Evolutionary conservation across 2,113 vertebrate genomes (phyloP).

Genomic region (Oreochromis aureus): DNA sequence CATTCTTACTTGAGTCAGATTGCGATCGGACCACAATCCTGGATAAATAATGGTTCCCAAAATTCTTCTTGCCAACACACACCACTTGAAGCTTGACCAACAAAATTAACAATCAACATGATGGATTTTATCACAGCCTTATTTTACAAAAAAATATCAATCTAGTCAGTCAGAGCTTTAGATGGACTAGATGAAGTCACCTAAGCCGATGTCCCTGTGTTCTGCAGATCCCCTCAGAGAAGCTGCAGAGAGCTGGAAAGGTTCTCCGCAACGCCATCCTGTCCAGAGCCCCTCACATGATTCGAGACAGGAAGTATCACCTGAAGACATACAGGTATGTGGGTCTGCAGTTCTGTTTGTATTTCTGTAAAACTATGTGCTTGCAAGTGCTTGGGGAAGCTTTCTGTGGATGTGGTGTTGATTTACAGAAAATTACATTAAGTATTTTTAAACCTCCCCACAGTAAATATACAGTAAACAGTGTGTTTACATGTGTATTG

Average conservation of each 20-base stretch:
- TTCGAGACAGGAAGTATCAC: conserved; percentile 96
- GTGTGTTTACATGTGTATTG: neutral
- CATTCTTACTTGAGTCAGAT: neutral
- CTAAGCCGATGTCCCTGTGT: neutral
- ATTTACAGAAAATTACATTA: neutral
- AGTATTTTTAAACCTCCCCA: neutral
- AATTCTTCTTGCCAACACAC: neutral
- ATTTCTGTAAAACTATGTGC: neutral
- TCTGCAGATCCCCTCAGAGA: conserved; percentile 89
- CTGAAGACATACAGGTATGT: conserved; percentile 93
- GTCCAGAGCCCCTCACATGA: conserved; percentile 95
- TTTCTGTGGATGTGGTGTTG: neutral
- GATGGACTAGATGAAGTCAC: neutral
- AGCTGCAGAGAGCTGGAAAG: conserved; percentile 91
- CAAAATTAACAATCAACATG: neutral
- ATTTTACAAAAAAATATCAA: neutral
- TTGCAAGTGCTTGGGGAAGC: neutral
- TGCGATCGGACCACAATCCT: neutral
- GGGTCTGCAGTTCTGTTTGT: neutral
- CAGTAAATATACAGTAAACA: neutral
- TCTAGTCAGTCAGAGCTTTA: neutral
- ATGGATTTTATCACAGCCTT: neutral
- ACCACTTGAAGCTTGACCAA: neutral
- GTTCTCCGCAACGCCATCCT: conserved; percentile 90
- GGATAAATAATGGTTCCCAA: neutral